Evolutionary conservation across 2,888 invertebrate genomes (phyloP).

Genomic region (Azorinus chamasolen): DNA sequence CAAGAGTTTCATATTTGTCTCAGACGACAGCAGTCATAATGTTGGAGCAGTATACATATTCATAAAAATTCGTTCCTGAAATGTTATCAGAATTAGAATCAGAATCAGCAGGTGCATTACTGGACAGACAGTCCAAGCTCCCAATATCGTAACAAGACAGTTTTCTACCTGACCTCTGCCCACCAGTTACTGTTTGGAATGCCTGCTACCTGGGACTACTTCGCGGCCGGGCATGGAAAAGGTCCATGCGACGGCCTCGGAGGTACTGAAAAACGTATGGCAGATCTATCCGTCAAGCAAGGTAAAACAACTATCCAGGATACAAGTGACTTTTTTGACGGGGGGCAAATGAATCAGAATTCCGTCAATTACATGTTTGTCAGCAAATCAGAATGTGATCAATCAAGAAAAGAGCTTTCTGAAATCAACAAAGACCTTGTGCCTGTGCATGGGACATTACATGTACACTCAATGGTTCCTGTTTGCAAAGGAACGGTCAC

Average conservation of each 20-base stretch:
- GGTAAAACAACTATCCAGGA: constrained; percentile 24
- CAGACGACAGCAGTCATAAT: too few species aligned
- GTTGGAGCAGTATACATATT: too few species aligned
- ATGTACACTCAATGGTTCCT: constrained; percentile 20
- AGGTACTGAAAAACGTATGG: constrained; percentile 38
- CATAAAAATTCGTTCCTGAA: too few species aligned
- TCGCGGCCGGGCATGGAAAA: too few species aligned
- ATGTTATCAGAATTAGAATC: too few species aligned
- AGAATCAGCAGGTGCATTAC: too few species aligned
- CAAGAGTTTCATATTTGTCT: too few species aligned
- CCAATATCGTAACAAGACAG: too few species aligned
- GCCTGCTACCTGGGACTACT: too few species aligned
- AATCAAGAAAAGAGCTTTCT: neutral
- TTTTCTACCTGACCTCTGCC: too few species aligned
- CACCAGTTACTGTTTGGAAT: too few species aligned
- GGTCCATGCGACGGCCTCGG: neutral
- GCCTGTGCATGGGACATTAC: constrained; percentile 32
- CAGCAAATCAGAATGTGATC: constrained; percentile 4
- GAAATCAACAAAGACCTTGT: constrained; percentile 7
- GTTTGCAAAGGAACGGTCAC: neutral
- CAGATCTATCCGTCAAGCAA: constrained; percentile 30
- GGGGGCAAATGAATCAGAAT: constrained; percentile 2
- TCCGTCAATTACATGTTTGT: constrained; percentile 2
- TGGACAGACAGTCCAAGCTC: too few species aligned
- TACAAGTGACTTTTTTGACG: constrained; percentile 16